Conservation (phyloP, 2,113 vertebrate genomes). For the Centropus bengalensis region DNA sequence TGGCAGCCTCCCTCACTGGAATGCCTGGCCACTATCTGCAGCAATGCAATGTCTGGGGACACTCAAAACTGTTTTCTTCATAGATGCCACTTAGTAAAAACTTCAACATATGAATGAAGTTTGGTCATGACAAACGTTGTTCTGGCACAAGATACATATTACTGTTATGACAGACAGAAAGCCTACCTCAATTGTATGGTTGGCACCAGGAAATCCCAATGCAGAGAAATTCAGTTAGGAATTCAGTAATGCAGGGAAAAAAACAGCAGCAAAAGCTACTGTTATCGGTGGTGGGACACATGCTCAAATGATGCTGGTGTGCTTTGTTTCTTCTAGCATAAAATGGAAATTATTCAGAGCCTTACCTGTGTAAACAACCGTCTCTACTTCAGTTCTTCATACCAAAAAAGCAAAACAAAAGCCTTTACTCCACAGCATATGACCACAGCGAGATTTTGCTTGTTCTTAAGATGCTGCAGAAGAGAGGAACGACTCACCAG, state of each 20-base stretch:
- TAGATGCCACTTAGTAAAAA: background rate
- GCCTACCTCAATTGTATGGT: background rate
- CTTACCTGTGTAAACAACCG: background rate
- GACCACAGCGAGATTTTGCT: background rate
- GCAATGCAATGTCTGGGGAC: background rate
- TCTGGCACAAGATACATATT: background rate
- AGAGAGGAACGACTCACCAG: rapidly evolving
- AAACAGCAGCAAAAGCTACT: background rate
- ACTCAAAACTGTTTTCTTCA: background rate
- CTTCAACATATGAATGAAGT: background rate
- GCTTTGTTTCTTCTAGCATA: background rate
- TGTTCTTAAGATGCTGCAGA: background rate
- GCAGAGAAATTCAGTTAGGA: too few species aligned
- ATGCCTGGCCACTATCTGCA: background rate
- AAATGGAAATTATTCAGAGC: background rate
- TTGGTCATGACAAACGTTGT: background rate
- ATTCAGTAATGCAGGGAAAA: background rate
- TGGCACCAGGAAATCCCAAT: background rate
- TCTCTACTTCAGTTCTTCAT: background rate
- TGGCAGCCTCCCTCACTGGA: background rate
- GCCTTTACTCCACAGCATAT: background rate
- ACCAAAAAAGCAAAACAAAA: background rate
- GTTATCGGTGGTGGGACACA: background rate
- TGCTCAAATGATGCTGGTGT: background rate
- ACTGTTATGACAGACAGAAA: background rate